Conservation (phyloP, 2,113 vertebrate species). For the Plestiodon gilberti region DNA sequence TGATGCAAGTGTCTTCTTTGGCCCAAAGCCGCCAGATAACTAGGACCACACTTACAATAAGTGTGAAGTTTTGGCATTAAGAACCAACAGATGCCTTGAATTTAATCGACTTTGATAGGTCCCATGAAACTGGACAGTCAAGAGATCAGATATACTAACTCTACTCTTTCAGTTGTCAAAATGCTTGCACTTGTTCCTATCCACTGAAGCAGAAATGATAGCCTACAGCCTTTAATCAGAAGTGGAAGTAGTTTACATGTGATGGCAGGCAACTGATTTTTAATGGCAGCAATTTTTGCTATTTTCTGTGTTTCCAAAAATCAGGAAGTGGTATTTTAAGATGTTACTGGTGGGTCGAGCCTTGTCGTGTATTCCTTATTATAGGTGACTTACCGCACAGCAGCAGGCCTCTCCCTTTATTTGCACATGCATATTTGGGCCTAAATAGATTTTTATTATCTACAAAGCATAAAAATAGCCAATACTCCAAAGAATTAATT, state of each 20-base stretch:
- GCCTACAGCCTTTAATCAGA: conserved; percentile 54
- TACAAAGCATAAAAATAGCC: conserved; percentile 76
- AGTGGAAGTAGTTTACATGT: conserved; percentile 57
- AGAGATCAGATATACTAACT: conserved; percentile 47
- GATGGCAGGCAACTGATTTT: conserved; percentile 56
- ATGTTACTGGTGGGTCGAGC: conserved; percentile 28
- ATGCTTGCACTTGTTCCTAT: conserved; percentile 60
- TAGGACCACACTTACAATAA: conserved; percentile 17
- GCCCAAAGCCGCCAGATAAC: not conserved
- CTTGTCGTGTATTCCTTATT: conserved; percentile 59
- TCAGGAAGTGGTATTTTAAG: conserved; percentile 49
- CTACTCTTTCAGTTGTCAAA: conserved; percentile 67
- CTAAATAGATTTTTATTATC: conserved; percentile 74
- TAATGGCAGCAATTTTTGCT: conserved; percentile 48
- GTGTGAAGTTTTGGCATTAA: conserved; percentile 35
- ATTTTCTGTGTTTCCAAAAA: conserved; percentile 59
- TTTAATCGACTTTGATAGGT: conserved; percentile 45
- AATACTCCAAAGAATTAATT: conserved; percentile 78
- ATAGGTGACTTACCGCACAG: conserved; percentile 63
- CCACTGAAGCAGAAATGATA: conserved; percentile 69
- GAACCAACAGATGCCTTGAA: conserved; percentile 18
- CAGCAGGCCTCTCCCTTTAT: conserved; percentile 57
- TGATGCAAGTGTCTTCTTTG: not conserved
- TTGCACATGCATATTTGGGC: conserved; percentile 66
- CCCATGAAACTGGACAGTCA: conserved; percentile 50